Percentiles rank a stretch among this genome's conserved stretches.
These are phyloP conservation scores for Proterorhinus semilunaris DNA, from an alignment of 2,113 vertebrate genomes.

Conservation along the genomic window DNA sequence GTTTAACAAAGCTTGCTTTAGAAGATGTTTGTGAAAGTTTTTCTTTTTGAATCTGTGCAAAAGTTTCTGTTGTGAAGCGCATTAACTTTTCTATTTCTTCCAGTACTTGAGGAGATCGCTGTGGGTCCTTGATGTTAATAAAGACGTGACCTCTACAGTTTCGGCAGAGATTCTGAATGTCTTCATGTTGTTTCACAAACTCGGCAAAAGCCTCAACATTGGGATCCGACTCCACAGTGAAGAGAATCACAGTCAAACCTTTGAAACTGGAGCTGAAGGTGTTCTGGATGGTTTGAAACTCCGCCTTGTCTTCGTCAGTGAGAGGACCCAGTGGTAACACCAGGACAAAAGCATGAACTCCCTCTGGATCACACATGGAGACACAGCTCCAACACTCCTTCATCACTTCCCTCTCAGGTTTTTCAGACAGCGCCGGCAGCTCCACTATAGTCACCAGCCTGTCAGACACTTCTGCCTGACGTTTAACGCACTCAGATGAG, in stretches of 20 bases:
- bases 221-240: background rate
- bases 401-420: background rate
- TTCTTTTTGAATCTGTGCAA: background rate
- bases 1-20: background rate
- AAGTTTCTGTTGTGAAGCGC: background rate
- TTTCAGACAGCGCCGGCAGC: background rate
- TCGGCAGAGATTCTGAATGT: no score
- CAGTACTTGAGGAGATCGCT: background rate
- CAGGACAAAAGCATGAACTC: background rate
- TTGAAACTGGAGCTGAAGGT: background rate
- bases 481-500: background rate
- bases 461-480: background rate
- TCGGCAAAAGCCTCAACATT: background rate
- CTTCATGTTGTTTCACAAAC: background rate
- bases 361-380: background rate
- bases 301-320: background rate
- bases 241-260: background rate
- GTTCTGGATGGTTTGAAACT: background rate
- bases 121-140: background rate
- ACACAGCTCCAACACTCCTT: background rate
- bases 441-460: background rate
- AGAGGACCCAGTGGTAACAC: background rate
- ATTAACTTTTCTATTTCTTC: background rate
- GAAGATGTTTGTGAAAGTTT: background rate
- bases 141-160: background rate